Conservation (phyloP, 2,797 vertebrate genomes). For the Gambelia wislizenii region DNA sequence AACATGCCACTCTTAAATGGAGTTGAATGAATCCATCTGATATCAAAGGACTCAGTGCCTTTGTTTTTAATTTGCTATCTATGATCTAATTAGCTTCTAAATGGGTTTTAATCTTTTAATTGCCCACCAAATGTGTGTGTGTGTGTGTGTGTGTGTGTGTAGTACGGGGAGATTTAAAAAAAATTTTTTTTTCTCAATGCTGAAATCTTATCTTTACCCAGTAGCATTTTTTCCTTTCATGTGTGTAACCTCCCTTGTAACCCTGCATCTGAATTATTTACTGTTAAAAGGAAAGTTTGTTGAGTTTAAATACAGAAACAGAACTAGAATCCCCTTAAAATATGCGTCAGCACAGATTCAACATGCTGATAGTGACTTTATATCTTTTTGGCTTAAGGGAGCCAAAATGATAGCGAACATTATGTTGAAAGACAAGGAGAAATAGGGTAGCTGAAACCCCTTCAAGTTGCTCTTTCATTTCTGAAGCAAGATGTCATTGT, state of each 20-base stretch:
- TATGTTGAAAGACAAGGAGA: constrained; percentile 34
- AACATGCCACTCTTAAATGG: neutral
- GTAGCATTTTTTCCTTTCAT: neutral
- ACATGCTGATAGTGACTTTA: neutral
- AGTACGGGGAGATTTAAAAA: neutral
- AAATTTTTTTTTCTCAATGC: neutral
- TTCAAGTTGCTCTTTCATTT: constrained; percentile 18
- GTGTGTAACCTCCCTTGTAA: constrained; percentile 9
- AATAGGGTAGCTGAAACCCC: constrained; percentile 15
- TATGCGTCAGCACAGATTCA: constrained; percentile 6
- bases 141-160: constrained; percentile 10
- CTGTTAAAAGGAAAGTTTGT: constrained; percentile 5
- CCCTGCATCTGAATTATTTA: constrained; percentile 29
- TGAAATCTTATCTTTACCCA: neutral
- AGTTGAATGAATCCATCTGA: neutral
- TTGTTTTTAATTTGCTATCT: constrained; percentile 14
- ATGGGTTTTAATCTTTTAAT: constrained; percentile 24
- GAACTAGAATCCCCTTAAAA: constrained; percentile 38
- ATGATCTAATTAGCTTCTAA: constrained; percentile 9
- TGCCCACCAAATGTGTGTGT: neutral
- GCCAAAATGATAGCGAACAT: constrained; percentile 1
- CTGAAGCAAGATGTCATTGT: neutral
- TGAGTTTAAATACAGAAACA: constrained; percentile 18
- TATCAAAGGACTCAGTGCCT: neutral
- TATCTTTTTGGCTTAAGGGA: constrained; percentile 13